A percentile compares a stretch with the other conserved stretches of the same genome.
phyloP scores from a whole-genome alignment of 2,888 invertebrate genomes.

The Aelia acuminata region DNA sequence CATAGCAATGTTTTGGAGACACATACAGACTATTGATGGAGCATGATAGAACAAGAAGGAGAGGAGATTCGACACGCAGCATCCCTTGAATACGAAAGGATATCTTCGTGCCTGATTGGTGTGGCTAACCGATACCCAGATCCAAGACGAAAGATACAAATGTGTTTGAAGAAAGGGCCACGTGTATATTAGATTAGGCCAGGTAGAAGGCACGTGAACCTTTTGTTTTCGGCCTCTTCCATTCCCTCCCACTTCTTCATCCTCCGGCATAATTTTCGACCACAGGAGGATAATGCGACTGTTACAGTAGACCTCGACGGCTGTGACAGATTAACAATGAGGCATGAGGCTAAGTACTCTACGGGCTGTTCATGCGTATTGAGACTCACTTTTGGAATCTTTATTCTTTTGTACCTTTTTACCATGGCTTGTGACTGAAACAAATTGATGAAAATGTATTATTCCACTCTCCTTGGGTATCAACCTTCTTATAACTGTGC shows the following conservation, averaged over 20 bases:
- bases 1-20: not conserved
- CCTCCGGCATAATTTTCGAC: conserved; percentile 45
- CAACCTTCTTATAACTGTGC: not conserved
- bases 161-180: conserved; percentile 43
- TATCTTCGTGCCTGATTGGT: conserved; percentile 30
- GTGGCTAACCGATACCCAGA: conserved; percentile 38
- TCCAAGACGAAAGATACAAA: conserved; percentile 47
- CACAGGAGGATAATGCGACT: not conserved
- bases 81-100: conserved; percentile 40
- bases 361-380: conserved; percentile 26
- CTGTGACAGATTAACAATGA: conserved; percentile 45
- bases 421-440: conserved; percentile 18
- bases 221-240: conserved; percentile 9
- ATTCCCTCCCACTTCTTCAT: not conserved
- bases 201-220: conserved; percentile 23
- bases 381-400: not conserved
- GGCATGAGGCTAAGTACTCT: not conserved
- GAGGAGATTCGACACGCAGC: conserved; percentile 42
- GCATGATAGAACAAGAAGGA: conserved; percentile 41
- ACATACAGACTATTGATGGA: conserved; percentile 35
- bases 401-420: conserved; percentile 8
- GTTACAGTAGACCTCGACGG: not conserved
- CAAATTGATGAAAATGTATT: conserved; percentile 35
- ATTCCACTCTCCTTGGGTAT: conserved; percentile 29
- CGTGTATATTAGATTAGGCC: conserved; percentile 44